Conservation (phyloP, 2,797 vertebrate genomes). For the Melanotaenia nigrans region DNA sequence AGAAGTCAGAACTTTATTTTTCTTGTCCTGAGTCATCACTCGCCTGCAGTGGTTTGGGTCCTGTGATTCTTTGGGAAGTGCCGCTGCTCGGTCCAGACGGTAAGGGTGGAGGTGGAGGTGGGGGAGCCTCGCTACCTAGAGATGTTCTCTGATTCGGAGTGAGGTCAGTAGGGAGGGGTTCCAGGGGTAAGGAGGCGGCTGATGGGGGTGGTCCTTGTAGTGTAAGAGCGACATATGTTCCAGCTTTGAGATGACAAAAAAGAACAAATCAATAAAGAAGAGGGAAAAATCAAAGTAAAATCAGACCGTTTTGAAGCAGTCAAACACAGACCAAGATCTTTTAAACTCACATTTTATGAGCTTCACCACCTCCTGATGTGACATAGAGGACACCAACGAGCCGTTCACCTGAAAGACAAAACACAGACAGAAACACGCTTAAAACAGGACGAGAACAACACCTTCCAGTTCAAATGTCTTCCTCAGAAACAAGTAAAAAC, state of each 20-base stretch:
- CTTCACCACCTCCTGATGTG: constrained; percentile 95
- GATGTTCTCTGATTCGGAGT: constrained; percentile 72
- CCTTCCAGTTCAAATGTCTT: background rate
- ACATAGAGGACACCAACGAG: constrained; percentile 91
- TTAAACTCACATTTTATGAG: constrained; percentile 94
- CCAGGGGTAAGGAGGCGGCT: constrained; percentile 72
- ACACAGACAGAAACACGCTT: background rate
- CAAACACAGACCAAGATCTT: too few relatives aligned
- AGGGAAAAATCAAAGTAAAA: background rate
- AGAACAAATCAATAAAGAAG: background rate
- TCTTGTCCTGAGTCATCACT: background rate
- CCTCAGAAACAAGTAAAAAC: constrained; percentile 60
- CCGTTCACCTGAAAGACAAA: constrained; percentile 88
- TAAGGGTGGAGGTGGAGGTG: constrained; percentile 84
- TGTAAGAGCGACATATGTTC: constrained; percentile 91
- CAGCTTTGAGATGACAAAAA: constrained; percentile 75
- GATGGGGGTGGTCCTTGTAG: constrained; percentile 90
- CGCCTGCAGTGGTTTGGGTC: constrained; percentile 91
- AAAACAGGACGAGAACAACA: background rate
- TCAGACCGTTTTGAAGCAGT: background rate
- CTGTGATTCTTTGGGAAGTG: constrained; percentile 86
- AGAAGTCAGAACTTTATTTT: too few relatives aligned
- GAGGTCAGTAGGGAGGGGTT: constrained; percentile 76
- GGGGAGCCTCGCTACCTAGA: constrained; percentile 74
- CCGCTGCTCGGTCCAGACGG: constrained; percentile 80